phyloP scores from a whole-genome alignment of 2,113 vertebrate species.

The Tragelaphus strepsiceros region DNA sequence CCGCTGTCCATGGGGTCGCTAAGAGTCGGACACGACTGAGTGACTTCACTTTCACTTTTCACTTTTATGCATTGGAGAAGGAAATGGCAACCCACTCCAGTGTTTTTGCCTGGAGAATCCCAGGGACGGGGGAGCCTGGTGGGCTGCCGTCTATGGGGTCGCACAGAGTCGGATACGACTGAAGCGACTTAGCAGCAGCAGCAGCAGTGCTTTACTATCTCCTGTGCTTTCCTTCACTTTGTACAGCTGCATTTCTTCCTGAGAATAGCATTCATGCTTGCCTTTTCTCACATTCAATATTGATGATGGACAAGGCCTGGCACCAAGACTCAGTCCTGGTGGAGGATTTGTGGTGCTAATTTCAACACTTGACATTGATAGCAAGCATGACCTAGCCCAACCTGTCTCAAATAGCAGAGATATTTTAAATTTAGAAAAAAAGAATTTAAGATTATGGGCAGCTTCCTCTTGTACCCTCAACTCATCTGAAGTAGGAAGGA shows the following conservation, averaged over 20 bases:
- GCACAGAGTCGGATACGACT: too few species aligned
- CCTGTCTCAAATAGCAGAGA: not conserved
- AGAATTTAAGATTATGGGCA: not conserved
- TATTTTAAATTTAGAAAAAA: not conserved
- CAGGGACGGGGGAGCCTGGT: too few species aligned
- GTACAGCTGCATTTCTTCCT: not conserved
- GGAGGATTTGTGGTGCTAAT: constrained; percentile 37
- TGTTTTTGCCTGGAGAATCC: too few species aligned
- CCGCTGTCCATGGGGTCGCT: too few species aligned
- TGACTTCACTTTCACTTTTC: too few species aligned
- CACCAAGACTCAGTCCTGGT: not conserved
- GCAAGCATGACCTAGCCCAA: not conserved
- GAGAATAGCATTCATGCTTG: not conserved
- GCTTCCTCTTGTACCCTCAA: not conserved
- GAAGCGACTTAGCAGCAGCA: too few species aligned
- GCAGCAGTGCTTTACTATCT: not conserved
- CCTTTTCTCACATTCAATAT: not conserved
- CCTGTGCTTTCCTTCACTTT: not conserved
- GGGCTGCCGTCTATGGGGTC: too few species aligned
- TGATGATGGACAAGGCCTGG: not conserved
- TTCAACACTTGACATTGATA: not conserved
- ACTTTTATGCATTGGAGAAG: too few species aligned
- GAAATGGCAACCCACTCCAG: too few species aligned
- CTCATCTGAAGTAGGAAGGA: not conserved
- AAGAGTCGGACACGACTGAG: too few species aligned